These are phyloP conservation scores for Montipora capricornis DNA, from an alignment of 64 coral and sea anemone genomes.

Conservation along the genomic window DNA sequence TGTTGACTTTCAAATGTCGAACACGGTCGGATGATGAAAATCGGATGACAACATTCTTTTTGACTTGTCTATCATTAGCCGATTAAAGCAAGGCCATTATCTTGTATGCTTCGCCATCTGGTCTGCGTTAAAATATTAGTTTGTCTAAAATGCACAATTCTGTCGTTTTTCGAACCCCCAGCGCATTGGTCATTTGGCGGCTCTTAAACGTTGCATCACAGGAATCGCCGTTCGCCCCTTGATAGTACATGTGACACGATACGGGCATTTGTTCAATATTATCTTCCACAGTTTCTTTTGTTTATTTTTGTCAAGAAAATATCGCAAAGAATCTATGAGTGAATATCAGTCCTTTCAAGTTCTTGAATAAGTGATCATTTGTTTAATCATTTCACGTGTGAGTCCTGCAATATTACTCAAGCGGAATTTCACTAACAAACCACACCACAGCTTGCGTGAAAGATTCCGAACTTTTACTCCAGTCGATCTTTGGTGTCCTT, in stretches of 20 bases:
- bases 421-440: not conserved
- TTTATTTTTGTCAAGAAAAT: not conserved
- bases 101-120: constrained; percentile 3
- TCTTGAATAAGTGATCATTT: not conserved
- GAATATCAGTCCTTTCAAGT: constrained; percentile 9
- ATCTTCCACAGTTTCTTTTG: not conserved
- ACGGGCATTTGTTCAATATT: not conserved
- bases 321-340: not conserved
- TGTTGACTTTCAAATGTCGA: not conserved
- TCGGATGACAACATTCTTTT: constrained; percentile 3
- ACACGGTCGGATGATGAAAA: not conserved
- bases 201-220: not conserved
- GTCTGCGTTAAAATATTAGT: not conserved
- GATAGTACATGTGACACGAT: not conserved
- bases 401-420: not conserved
- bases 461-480: not conserved
- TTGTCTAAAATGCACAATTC: not conserved
- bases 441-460: not conserved
- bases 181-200: not conserved
- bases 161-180: constrained; percentile 2
- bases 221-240: not conserved
- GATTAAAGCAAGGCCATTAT: constrained; percentile 1
- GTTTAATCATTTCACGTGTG: not conserved
- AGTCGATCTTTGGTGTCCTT: not conserved
- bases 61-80: not conserved